phyloP scores from a whole-genome alignment of 2,888 invertebrate species.

The Lysandra bellargus region DNA sequence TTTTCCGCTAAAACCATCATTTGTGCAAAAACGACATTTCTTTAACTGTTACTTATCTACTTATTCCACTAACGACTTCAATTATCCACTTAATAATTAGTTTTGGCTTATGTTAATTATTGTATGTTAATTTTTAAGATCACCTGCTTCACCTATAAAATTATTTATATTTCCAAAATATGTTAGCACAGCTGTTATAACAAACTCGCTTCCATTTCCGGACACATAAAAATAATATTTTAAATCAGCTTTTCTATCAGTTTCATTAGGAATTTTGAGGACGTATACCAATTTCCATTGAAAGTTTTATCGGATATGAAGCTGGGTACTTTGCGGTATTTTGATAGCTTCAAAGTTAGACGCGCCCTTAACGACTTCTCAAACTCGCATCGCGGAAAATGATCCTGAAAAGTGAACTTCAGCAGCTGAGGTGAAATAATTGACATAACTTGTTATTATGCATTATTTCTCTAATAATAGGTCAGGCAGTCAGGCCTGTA shows the following conservation, averaged over 20 bases:
- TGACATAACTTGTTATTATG: neutral
- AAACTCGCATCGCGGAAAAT: slow-evolving; percentile 12
- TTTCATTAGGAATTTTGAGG: slow-evolving; percentile 11
- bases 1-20: no score
- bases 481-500: no score
- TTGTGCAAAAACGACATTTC: no score
- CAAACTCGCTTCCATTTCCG: neutral
- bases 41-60: no score
- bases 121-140: no score
- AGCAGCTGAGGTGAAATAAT: neutral
- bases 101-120: no score
- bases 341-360: slow-evolving; percentile 3
- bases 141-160: no score
- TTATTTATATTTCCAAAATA: neutral
- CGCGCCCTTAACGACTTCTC: neutral
- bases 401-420: neutral
- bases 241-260: neutral
- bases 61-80: no score
- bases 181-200: neutral
- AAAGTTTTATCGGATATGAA: slow-evolving; percentile 7
- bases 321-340: slow-evolving; percentile 12
- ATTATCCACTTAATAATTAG: no score
- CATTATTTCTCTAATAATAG: neutral
- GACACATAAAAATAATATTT: neutral
- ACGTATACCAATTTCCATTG: slow-evolving; percentile 19